A percentile compares a stretch with the other conserved stretches of the same genome.
These are phyloP conservation scores for Alosa alosa DNA, from an alignment of 2,113 vertebrate genomes.

Conservation along the genomic window DNA sequence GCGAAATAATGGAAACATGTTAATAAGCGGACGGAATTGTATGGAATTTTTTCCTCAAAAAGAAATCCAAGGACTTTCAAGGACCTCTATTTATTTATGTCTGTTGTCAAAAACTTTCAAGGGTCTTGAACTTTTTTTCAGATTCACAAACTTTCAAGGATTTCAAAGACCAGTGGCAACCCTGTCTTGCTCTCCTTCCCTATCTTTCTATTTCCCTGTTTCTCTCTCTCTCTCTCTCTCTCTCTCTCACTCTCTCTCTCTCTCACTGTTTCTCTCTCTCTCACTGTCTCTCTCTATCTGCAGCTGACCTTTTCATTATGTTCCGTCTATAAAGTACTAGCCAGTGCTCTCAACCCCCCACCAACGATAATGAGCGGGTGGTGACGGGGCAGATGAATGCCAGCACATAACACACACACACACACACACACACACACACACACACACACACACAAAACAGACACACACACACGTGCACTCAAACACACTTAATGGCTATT, in stretches of 20 bases:
- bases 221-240: neutral
- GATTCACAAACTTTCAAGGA: no score
- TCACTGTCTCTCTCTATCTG: neutral
- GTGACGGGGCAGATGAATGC: neutral
- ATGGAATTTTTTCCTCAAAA: no score
- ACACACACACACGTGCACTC: neutral
- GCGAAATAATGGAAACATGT: no score
- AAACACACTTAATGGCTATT: neutral
- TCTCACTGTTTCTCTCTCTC: no score
- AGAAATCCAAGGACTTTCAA: no score
- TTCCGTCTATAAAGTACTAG: neutral
- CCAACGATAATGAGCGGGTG: neutral
- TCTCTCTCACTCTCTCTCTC: neutral
- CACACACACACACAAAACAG: neutral
- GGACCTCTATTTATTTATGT: no score
- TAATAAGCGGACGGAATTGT: no score
- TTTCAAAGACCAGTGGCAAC: no score
- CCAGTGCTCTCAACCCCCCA: neutral
- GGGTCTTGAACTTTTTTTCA: no score
- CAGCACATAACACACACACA: neutral
- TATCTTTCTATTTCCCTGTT: neutral
- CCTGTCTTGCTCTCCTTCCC: neutral
- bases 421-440: no score
- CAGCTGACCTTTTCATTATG: neutral
- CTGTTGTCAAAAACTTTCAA: no score